Conservation (phyloP, 2,888 invertebrate genomes). For the Ectemnius lituratus region DNA sequence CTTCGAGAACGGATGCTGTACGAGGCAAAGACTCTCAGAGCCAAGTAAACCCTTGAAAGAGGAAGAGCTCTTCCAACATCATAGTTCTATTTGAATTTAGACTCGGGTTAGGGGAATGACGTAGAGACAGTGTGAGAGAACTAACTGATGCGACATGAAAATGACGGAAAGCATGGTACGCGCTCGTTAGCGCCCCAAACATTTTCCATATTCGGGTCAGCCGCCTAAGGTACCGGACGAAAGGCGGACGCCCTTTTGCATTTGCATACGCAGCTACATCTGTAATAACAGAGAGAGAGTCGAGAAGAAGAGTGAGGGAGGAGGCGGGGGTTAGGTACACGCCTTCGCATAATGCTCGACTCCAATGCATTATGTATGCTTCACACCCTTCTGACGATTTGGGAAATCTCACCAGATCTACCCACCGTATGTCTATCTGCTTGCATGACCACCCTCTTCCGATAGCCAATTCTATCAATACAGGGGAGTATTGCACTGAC, state of each 20-base stretch:
- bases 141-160: slow-evolving; percentile 9
- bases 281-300: slow-evolving; percentile 60
- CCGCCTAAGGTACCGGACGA: background rate
- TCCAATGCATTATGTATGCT: slow-evolving; percentile 67
- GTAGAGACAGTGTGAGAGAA: too few species aligned
- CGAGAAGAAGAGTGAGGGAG: slow-evolving; percentile 13
- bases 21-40: background rate
- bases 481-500: too few species aligned
- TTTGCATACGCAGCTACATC: slow-evolving; percentile 64
- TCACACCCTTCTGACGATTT: slow-evolving; percentile 67
- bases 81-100: too few species aligned
- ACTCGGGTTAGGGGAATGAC: too few species aligned
- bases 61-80: too few species aligned
- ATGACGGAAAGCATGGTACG: slow-evolving; percentile 7
- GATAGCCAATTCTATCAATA: too few species aligned
- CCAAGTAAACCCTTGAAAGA: background rate
- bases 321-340: slow-evolving; percentile 47
- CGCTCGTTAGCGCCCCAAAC: slow-evolving; percentile 35
- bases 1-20: slow-evolving; percentile 2
- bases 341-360: slow-evolving; percentile 62
- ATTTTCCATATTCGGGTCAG: slow-evolving; percentile 65
- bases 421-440: too few species aligned
- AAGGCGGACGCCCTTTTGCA: slow-evolving; percentile 34
- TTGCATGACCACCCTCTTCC: too few species aligned
- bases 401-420: slow-evolving; percentile 54